Evolutionary conservation across 2,888 invertebrate genomes (phyloP), one percentile per base, ranked within the genome.

Genomic region (Nomada hirtipes): DNA sequence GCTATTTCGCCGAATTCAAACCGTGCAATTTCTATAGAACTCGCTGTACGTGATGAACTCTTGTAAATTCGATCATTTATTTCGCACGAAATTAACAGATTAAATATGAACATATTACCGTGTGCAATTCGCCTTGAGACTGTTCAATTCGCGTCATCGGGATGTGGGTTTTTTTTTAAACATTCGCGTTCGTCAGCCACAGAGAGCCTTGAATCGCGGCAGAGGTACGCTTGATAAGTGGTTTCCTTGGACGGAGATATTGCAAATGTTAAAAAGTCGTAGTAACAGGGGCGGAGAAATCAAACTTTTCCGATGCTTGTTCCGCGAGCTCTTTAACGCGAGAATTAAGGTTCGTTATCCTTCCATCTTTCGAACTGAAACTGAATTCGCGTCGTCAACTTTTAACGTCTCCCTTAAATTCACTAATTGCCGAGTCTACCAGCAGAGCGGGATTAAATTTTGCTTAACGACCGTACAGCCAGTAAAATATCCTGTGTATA

Each of bases 321-420:
- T 59, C 18, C 36, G 52, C 60, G 42, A n/a, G 4, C 23, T 18
- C 20, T 15, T 36, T 15, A 20, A 1, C 36, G 10, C 4, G 29
- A n/a, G 29, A 70, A 75, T 75, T 53, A 75, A 70, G 52, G 60
- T 23, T 70, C 72, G 72, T 63, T 71, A 71, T 47, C 36, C 29
- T 13, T 26, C 60, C 23, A 44, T 52, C 69, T 53, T 60, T 52
- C 60, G 26, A 57, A 53, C 47, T 20, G 52, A 60, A 57, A 53
- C 47, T 20, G 52, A 60, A 69, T 61, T 61, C 44, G 52, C n/a
- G 42, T 26, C 18, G 18, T 18, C 18, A 63, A 63, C 36, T 63
- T 71, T 76, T 15, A 71, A 64, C 63, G 76, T 57, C 36, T 29
- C 20, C 50, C 64, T 64, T 59, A 44, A 59, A 67, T 52, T 60